phyloP scores from a whole-genome alignment of 2,113 vertebrate genomes.

The Camelus bactrianus region DNA sequence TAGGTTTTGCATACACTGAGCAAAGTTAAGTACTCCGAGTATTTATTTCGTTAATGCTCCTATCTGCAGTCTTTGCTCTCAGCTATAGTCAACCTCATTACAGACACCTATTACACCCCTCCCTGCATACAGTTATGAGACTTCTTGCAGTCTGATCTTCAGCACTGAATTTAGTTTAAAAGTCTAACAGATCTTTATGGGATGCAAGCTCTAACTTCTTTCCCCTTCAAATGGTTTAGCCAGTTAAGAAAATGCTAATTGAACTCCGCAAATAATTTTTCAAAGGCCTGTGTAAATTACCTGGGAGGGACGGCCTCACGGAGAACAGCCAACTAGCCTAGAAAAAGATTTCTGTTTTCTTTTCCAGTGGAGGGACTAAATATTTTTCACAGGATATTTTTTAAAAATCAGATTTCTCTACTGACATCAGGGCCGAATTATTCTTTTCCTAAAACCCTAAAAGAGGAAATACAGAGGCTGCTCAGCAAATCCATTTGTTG shows the following conservation, averaged over 20 bases:
- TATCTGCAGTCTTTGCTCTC: slow-evolving; percentile 84
- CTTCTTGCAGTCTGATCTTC: slow-evolving; percentile 72
- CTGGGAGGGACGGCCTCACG: slow-evolving; percentile 53
- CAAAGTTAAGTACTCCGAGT: background rate
- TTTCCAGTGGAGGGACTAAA: slow-evolving; percentile 43
- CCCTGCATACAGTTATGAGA: slow-evolving; percentile 64
- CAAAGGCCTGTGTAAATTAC: slow-evolving; percentile 78
- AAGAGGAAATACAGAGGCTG: slow-evolving; percentile 60
- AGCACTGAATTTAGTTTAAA: slow-evolving; percentile 71
- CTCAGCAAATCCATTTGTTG: background rate
- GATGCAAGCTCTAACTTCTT: slow-evolving; percentile 67
- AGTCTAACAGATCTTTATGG: slow-evolving; percentile 68
- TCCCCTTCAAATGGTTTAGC: slow-evolving; percentile 61
- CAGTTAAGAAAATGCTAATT: slow-evolving; percentile 78
- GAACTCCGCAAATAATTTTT: slow-evolving; percentile 78
- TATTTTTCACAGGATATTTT: background rate
- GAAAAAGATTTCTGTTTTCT: slow-evolving; percentile 75
- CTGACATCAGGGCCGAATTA: background rate
- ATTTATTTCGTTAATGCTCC: slow-evolving; percentile 76
- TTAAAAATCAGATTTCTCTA: background rate
- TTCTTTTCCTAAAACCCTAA: slow-evolving; percentile 33
- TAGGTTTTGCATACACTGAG: slow-evolving; percentile 55
- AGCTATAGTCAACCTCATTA: slow-evolving; percentile 83
- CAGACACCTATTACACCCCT: slow-evolving; percentile 71
- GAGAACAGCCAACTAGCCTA: background rate